Percentiles rank a stretch among this genome's conserved stretches.
Conservation (phyloP, 2,888 invertebrate genomes). For the Cryptocheilus praepositus region DNA sequence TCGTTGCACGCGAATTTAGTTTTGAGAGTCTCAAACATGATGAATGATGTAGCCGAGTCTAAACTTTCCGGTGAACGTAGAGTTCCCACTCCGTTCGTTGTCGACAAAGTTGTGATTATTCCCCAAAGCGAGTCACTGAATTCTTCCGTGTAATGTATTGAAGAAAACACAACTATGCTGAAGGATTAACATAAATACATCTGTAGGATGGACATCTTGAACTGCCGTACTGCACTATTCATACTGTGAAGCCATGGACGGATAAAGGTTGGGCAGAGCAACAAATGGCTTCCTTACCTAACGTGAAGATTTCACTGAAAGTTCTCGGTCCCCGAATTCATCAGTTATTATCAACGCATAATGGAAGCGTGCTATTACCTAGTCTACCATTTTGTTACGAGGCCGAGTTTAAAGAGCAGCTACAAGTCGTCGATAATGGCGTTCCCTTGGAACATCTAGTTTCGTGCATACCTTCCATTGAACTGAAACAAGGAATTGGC, state of each 20-base stretch:
- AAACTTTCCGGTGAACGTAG: constrained; percentile 61
- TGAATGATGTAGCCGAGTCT: constrained; percentile 70
- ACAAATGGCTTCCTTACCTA: constrained; percentile 81
- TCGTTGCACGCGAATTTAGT: background rate
- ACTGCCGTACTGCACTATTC: constrained; percentile 81
- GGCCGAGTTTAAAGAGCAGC: constrained; percentile 80
- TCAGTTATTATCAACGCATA: constrained; percentile 83
- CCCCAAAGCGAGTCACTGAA: constrained; percentile 46
- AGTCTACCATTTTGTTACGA: constrained; percentile 90
- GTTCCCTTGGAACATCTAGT: constrained; percentile 94
- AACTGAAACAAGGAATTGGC: constrained; percentile 76
- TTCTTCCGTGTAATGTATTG: constrained; percentile 1
- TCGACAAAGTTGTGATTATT: constrained; percentile 62
- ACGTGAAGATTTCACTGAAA: constrained; percentile 79
- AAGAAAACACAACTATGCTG: background rate
- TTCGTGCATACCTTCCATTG: constrained; percentile 87
- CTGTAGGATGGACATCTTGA: constrained; percentile 75
- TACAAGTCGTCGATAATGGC: constrained; percentile 82
- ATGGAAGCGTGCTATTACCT: constrained; percentile 85
- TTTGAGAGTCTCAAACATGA: constrained; percentile 34
- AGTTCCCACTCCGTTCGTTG: constrained; percentile 62
- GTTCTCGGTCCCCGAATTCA: constrained; percentile 81
- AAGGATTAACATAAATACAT: background rate
- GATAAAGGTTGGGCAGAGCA: constrained; percentile 86
- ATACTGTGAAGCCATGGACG: constrained; percentile 79